phyloP scores from a whole-genome alignment of 2,888 invertebrate genomes.

The Agrenia bidenticulata region DNA sequence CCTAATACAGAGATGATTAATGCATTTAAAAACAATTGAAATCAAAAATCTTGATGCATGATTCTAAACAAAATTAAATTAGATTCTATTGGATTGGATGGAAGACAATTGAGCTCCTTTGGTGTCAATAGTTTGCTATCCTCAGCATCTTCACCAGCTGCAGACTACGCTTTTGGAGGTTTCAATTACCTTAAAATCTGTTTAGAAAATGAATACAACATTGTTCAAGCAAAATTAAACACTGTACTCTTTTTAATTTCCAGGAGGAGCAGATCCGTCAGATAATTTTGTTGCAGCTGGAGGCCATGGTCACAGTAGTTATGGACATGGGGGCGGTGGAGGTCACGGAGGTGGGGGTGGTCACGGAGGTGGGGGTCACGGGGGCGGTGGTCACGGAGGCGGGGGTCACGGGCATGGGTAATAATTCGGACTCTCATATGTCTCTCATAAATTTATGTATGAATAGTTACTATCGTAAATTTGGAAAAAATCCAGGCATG shows the following conservation, averaged over 20 bases:
- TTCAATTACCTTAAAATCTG: not conserved
- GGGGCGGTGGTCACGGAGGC: constrained; percentile 20
- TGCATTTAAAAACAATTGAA: not conserved
- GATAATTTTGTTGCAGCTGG: constrained; percentile 29
- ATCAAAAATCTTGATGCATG: not conserved
- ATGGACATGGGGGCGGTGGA: constrained; percentile 19
- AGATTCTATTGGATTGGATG: not conserved
- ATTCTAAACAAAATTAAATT: not conserved
- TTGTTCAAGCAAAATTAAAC: not conserved
- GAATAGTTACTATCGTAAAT: too few species aligned
- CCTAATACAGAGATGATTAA: constrained; percentile 1
- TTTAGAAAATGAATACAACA: not conserved
- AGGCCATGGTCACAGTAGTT: constrained; percentile 23
- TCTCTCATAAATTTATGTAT: too few species aligned
- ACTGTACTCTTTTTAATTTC: too few species aligned
- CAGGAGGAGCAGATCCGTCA: constrained; percentile 13
- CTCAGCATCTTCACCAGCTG: not conserved
- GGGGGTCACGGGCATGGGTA: constrained; percentile 11
- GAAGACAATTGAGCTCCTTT: constrained; percentile 15
- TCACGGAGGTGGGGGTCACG: constrained; percentile 10
- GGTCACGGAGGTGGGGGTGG: constrained; percentile 17
- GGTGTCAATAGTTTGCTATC: not conserved
- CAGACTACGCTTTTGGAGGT: constrained; percentile 16
- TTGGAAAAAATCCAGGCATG: too few species aligned
- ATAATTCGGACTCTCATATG: too few species aligned